Conservation (phyloP, 2,113 vertebrate species). For the Erythrocercus mccallii region DNA sequence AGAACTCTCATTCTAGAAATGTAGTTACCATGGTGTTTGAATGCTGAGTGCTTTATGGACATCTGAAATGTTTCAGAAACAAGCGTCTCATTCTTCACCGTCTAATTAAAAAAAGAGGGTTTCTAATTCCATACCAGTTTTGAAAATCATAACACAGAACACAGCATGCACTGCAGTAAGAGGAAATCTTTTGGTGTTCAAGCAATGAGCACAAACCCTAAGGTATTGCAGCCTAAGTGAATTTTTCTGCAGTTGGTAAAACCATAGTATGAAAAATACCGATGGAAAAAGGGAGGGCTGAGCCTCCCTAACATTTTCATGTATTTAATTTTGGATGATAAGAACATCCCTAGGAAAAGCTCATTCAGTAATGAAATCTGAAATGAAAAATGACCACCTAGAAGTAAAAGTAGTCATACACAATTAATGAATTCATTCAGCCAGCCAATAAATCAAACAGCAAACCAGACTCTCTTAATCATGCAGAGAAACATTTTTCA, state of each 20-base stretch:
- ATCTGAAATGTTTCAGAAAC: background rate
- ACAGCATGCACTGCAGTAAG: background rate
- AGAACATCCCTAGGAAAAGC: constrained; percentile 29
- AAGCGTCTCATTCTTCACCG: background rate
- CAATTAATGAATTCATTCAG: constrained; percentile 57
- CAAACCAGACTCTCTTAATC: constrained; percentile 23
- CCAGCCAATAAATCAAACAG: constrained; percentile 52
- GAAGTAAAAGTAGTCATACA: constrained; percentile 54
- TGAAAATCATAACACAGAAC: background rate
- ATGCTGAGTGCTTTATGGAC: background rate
- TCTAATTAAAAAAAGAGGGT: background rate
- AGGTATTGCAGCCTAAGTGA: background rate
- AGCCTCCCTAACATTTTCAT: background rate
- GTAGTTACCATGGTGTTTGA: background rate
- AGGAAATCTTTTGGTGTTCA: background rate
- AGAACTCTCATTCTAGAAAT: background rate
- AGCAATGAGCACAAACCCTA: background rate
- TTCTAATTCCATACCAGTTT: background rate
- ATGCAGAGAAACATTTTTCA: constrained; percentile 10
- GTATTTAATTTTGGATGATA: constrained; percentile 27
- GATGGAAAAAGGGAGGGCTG: background rate
- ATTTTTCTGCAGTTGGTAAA: background rate
- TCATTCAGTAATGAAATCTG: constrained; percentile 34
- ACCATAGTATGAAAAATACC: background rate
- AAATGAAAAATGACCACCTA: constrained; percentile 48